phyloP scores from a whole-genome alignment of 2,888 invertebrate genomes.

The Mesorhabditis spiculigera region DNA sequence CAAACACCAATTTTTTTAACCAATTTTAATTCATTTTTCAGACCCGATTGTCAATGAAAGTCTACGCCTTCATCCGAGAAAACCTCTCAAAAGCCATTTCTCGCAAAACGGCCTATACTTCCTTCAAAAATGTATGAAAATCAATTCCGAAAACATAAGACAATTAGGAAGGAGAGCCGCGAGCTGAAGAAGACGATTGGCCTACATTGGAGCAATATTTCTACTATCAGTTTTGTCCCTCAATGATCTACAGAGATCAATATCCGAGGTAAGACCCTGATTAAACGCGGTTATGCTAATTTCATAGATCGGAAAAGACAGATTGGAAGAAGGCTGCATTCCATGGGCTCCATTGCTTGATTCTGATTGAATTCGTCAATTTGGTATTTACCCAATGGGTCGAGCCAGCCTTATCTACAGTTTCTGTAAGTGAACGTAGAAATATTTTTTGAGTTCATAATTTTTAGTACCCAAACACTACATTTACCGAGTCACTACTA shows the following conservation, averaged over 20 bases:
- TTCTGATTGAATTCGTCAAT: slow-evolving; percentile 76
- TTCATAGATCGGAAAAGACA: slow-evolving; percentile 14
- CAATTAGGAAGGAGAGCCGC: not conserved
- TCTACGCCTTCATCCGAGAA: slow-evolving; percentile 54
- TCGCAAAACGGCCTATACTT: slow-evolving; percentile 22
- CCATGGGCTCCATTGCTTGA: slow-evolving; percentile 65
- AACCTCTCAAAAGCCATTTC: slow-evolving; percentile 34
- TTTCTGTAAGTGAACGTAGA: slow-evolving; percentile 18
- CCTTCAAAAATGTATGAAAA: no score
- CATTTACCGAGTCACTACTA: slow-evolving; percentile 23
- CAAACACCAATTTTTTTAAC: not conserved
- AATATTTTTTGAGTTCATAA: not conserved
- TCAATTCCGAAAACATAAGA: no score
- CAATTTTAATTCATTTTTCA: slow-evolving; percentile 25
- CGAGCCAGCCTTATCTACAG: slow-evolving; percentile 68
- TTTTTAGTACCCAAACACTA: slow-evolving; percentile 17
- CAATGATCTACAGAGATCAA: slow-evolving; percentile 52
- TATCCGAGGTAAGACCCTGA: slow-evolving; percentile 41
- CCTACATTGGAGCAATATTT: slow-evolving; percentile 49
- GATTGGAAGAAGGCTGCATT: slow-evolving; percentile 25
- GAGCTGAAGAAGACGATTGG: slow-evolving; percentile 21
- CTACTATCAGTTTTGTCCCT: slow-evolving; percentile 54
- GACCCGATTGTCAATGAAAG: slow-evolving; percentile 56
- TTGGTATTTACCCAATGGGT: slow-evolving; percentile 77
- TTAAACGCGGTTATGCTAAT: not conserved